Evolutionary conservation across 2,888 invertebrate species (phyloP), one percentile per base, ranked within the genome.

Genomic region (Gnatocerus cornutus): DNA sequence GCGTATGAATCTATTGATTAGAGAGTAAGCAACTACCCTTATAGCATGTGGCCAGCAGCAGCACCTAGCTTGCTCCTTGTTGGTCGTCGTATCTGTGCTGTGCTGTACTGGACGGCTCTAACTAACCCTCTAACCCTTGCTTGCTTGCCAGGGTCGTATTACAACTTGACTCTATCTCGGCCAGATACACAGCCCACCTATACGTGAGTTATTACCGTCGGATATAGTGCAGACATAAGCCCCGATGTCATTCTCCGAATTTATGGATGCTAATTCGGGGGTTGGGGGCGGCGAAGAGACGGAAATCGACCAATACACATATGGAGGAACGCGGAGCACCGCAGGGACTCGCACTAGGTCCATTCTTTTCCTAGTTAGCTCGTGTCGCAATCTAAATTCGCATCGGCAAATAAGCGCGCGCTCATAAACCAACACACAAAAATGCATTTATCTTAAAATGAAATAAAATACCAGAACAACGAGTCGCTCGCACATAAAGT

Each of bases 1-100:
- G 77, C 79, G 79, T 80, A 79, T 80, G 80, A 81, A 80, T 81
- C 81, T 83, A 83, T 83, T 81, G 82, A 83, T 83, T 82, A 82
- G 78, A 78, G 77, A 76, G 78, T 73, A 78, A 78, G 77, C 78
- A 76, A 71, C 73, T 74, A 76, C 78, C 77, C 78, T 78, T 76
- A 62, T 59, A 56, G 76, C 74, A 76, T 78, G 76, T 78, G 78
- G 77, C 78, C 77, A 76, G 52, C 53, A 43, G 37, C 61, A 64
- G 21, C 65, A 59, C 75, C 76, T 77, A 65, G 43, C 58, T 65
- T 69, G 69, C 56, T 70, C 66, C 67, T 66, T 70, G 67, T 70
- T 59, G 39, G 64, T 48, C 56, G 64, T 50, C 59, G 52, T 59
- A 69, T 58, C 45, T 52, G 59, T 52, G 58, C 64, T 53, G 52